phyloP scores from a whole-genome alignment of 1,140 invertebrate species.

The Thalassaphorura encarpata region DNA sequence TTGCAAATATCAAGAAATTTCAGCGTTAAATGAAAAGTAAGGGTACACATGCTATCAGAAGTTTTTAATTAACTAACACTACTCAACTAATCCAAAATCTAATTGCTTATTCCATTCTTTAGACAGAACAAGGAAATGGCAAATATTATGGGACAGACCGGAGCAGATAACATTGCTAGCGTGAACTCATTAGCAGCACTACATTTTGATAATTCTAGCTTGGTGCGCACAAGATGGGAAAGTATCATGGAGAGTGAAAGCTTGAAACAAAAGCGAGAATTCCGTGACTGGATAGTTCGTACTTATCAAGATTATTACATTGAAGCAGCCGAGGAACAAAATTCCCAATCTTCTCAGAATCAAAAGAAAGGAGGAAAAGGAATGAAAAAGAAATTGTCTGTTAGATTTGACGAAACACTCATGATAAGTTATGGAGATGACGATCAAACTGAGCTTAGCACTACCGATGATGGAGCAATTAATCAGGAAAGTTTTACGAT shows the following conservation, averaged over 20 bases:
- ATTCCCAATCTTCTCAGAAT: constrained; percentile 37
- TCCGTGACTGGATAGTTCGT: constrained; percentile 67
- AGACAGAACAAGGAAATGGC: constrained; percentile 71
- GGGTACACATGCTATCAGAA: neutral
- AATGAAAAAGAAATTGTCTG: constrained; percentile 26
- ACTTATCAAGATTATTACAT: constrained; percentile 57
- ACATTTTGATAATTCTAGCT: constrained; percentile 65
- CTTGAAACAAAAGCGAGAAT: constrained; percentile 60
- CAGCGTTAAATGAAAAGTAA: constrained; percentile 26
- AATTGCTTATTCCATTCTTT: constrained; percentile 22
- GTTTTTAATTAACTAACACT: neutral
- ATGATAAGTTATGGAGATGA: constrained; percentile 30
- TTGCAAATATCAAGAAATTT: constrained; percentile 23
- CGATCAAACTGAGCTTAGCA: constrained; percentile 34
- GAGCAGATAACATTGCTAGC: constrained; percentile 55
- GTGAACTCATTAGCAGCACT: constrained; percentile 62
- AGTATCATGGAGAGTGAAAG: constrained; percentile 60
- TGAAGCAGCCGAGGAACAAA: constrained; percentile 36
- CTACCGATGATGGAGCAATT: constrained; percentile 37
- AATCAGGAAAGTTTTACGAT: constrained; percentile 95
- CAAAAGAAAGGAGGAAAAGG: constrained; percentile 40
- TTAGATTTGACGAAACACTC: constrained; percentile 26
- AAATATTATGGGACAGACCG: constrained; percentile 54
- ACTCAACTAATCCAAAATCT: neutral
- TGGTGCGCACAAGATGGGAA: constrained; percentile 64